Conservation (phyloP, 2,797 vertebrate genomes). For the Anguilla megastoma region DNA sequence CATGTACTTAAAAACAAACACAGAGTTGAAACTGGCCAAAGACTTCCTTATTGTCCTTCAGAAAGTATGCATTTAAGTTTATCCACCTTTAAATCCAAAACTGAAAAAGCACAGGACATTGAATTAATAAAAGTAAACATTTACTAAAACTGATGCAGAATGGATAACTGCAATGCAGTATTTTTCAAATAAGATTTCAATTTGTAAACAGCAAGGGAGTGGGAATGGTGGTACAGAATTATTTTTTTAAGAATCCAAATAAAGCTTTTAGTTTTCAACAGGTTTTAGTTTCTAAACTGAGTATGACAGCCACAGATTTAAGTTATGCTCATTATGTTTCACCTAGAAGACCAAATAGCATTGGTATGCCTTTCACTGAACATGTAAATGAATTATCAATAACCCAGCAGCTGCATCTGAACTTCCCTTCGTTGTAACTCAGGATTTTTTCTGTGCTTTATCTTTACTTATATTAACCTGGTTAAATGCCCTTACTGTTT, state of each 20-base stretch:
- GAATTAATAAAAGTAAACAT: constrained; percentile 61
- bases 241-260: background rate
- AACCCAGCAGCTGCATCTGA: constrained; percentile 37
- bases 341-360: constrained; percentile 5
- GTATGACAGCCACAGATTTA: background rate
- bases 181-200: background rate
- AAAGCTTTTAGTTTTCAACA: background rate
- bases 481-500: constrained; percentile 60
- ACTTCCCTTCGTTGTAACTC: constrained; percentile 53
- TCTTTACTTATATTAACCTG: constrained; percentile 36
- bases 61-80: constrained; percentile 42
- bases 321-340: constrained; percentile 13
- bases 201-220: background rate
- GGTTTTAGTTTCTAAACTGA: background rate
- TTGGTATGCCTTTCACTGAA: background rate
- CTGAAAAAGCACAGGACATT: constrained; percentile 50
- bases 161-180: constrained; percentile 29
- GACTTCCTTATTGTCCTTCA: constrained; percentile 70
- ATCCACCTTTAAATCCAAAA: constrained; percentile 38
- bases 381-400: background rate
- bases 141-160: constrained; percentile 42
- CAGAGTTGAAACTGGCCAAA: constrained; percentile 65
- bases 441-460: constrained; percentile 37
- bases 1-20: constrained; percentile 43
- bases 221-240: background rate